Conservation (phyloP, 2,797 vertebrate species). For the Acestrorhynchus altus region DNA sequence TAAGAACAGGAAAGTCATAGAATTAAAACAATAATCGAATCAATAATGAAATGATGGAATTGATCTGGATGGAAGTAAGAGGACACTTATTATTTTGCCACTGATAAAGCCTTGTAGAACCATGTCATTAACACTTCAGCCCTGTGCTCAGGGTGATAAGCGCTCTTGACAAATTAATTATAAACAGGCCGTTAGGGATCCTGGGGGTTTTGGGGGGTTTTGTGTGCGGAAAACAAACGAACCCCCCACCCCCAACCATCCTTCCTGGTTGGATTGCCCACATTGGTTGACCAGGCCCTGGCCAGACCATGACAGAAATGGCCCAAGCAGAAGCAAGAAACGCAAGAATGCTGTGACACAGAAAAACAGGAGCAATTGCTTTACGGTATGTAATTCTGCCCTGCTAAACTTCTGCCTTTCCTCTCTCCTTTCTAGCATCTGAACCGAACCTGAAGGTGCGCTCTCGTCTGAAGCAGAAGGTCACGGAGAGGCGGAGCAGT, state of each 20-base stretch:
- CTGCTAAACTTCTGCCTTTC: background rate
- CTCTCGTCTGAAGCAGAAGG: slow-evolving; percentile 95
- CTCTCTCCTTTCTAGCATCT: slow-evolving; percentile 81
- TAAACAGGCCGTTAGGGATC: slow-evolving; percentile 1
- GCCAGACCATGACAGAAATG: background rate
- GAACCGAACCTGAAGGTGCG: slow-evolving; percentile 96
- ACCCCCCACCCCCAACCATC: too few relatives aligned
- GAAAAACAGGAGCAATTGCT: background rate
- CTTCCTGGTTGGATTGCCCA: background rate
- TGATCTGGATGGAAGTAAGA: background rate
- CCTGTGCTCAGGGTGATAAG: background rate
- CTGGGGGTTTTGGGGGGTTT: too few relatives aligned
- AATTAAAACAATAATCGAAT: too few relatives aligned
- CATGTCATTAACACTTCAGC: background rate
- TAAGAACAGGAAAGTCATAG: too few relatives aligned
- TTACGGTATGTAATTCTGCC: background rate
- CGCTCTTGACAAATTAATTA: background rate
- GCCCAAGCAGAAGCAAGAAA: background rate
- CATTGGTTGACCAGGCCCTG: background rate
- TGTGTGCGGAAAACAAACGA: background rate
- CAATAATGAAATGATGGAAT: background rate
- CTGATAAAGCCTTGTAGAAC: background rate
- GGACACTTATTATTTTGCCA: background rate
- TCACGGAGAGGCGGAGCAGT: slow-evolving; percentile 92
- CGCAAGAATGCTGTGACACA: background rate